Base-by-base conservation (phyloP, 2,113 vertebrate species). In the Laticauda colubrina region DNA sequence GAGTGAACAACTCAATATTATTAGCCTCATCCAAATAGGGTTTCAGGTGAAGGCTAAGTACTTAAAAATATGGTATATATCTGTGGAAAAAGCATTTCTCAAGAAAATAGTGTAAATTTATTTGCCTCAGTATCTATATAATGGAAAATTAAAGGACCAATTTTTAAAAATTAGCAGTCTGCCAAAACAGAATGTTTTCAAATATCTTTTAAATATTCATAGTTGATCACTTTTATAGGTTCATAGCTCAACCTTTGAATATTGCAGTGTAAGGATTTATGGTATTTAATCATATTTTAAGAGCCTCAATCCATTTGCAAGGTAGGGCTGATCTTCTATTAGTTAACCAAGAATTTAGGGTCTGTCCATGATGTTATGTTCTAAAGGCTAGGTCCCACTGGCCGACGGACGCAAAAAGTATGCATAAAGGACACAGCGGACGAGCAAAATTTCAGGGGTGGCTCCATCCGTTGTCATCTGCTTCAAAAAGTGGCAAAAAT, bases 71-170 rank as follows among this genome's bases (percentile, higher is more conserved):
- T 7, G 45, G 45, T 48, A 48, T 29, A 20, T 53, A 55, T 54
- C 51, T 54, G 29, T 26, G 1, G 23, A 88, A 55, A 48, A 18
- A 20, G 14, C 34, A 34, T 88, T 9, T 10, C 4, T 53, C 55
- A 43, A 89, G n/a, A 59, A 24, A 24, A 39, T 59, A 45, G 34
- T 45, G 43, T n/a, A 57, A 55, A 20, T 39, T 34, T 57, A 20
- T 39, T 89, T 57, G 54, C 9, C 87, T 29, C 29, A 85, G 85
- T 3, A n/a, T 0, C 0, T 59, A 15, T 9, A 89, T 8, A 91
- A 94, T 93, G 7, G 9, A 39, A 87, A 92, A 53, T 21, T 39
- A 21, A 15, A 57, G 54, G 92, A 93, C 54, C 24, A 87, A 95
- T 90, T 4, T 48, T 56, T 10, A 24, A 24, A 23, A 86, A 45